Evolutionary conservation across 1,140 invertebrate species (phyloP).

Genomic region (Drosophila prosaltans): DNA sequence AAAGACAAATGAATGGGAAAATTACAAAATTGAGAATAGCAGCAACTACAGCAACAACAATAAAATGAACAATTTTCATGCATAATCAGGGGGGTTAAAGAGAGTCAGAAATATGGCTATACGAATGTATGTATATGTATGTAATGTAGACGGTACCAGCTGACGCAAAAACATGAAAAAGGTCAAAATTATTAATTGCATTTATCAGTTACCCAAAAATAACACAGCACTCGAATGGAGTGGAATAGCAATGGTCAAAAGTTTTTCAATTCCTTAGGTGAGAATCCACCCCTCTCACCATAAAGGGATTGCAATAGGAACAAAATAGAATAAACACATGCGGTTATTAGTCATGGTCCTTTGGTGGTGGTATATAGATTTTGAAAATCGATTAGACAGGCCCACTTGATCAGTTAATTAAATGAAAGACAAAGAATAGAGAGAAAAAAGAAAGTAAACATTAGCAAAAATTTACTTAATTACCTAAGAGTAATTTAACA

Average conservation of each 20-base stretch:
- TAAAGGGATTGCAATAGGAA: slow-evolving; percentile 16
- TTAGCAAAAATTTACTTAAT: background rate
- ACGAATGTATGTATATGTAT: background rate
- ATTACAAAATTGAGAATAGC: slow-evolving; percentile 50
- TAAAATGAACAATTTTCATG: slow-evolving; percentile 60
- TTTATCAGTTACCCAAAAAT: slow-evolving; percentile 65
- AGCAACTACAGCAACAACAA: slow-evolving; percentile 31
- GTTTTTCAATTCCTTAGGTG: slow-evolving; percentile 1
- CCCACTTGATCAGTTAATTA: slow-evolving; percentile 80
- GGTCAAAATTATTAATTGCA: slow-evolving; percentile 79
- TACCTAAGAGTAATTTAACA: no score
- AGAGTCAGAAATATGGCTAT: slow-evolving; percentile 44
- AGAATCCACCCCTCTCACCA: slow-evolving; percentile 22
- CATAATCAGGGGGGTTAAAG: slow-evolving; percentile 36
- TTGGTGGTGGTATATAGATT: slow-evolving; percentile 20
- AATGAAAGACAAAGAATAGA: background rate
- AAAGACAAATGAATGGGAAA: slow-evolving; percentile 16
- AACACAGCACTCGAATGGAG: slow-evolving; percentile 7
- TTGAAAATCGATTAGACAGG: slow-evolving; percentile 69
- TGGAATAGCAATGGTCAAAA: slow-evolving; percentile 1
- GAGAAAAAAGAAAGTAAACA: background rate
- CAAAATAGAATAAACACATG: background rate
- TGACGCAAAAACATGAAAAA: slow-evolving; percentile 61
- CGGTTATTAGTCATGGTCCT: slow-evolving; percentile 23
- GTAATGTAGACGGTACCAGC: slow-evolving; percentile 15